Evolutionary conservation across 2,113 vertebrate species (phyloP).

Genomic region (Lutjanus erythropterus): DNA sequence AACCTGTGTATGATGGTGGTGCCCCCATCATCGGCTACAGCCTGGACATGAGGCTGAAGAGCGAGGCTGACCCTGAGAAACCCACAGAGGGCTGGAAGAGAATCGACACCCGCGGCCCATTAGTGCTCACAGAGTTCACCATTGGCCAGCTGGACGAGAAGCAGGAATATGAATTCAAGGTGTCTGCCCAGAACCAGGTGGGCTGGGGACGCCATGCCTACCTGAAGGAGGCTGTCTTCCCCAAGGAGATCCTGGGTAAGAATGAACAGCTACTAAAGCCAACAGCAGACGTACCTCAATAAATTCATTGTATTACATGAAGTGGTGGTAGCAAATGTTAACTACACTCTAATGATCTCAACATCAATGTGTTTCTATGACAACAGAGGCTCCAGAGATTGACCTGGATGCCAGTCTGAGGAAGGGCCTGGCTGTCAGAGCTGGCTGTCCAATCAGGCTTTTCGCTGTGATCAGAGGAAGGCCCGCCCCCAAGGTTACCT

Average conservation of each 20-base stretch:
- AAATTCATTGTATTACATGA: not conserved
- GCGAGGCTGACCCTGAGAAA: conserved; percentile 89
- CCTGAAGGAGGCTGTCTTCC: conserved; percentile 93
- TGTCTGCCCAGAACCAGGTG: conserved; percentile 97
- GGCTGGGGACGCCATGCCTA: conserved; percentile 96
- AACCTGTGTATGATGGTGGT: conserved; percentile 96
- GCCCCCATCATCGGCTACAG: conserved; percentile 96
- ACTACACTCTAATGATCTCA: not conserved
- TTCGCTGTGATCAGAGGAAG: conserved; percentile 96
- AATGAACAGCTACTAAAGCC: not conserved
- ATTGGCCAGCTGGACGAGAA: conserved; percentile 93
- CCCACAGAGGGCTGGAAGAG: conserved; percentile 95
- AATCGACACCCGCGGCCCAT: conserved; percentile 91
- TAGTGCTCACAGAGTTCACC: conserved; percentile 95
- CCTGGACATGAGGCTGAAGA: conserved; percentile 91
- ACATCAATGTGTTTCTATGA: conserved; percentile 22
- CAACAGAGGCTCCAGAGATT: conserved; percentile 95
- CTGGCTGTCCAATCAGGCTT: conserved; percentile 96
- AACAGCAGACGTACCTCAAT: not conserved
- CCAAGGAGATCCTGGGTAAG: conserved; percentile 96
- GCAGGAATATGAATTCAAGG: conserved; percentile 95
- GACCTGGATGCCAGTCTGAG: conserved; percentile 97
- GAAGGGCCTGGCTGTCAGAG: conserved; percentile 93
- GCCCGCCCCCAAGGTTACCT: conserved; percentile 95
- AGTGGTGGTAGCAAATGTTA: not conserved